Base-by-base conservation (phyloP, 2,888 invertebrate species). In the Monochamus alternatus region DNA sequence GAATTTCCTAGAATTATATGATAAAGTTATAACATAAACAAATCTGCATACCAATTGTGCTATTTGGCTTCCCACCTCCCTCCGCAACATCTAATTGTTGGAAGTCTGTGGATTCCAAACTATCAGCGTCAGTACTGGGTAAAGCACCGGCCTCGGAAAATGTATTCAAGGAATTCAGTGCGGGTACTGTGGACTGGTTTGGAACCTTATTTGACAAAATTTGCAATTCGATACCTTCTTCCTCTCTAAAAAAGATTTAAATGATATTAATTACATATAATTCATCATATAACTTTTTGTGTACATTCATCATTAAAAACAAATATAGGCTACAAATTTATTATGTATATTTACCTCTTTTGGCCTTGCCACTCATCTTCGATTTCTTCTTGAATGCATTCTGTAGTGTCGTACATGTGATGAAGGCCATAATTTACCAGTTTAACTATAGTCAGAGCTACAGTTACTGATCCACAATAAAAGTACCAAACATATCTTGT, bases 321-420 rank as follows among this genome's bases (percentile, higher is more conserved):
- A 22, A 5, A 38, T 5, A 38, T 38, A 38, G 7, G 5, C 4
- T 38, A 7, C 38, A 38, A 38, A 38, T 38, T 38, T 38, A 38
- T 38, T 44, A 44, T 7, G 69, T 44, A 64, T 32, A 60, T 31
- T 38, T 66, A 66, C 66, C 66, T n/a, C 55, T 66, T 66, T 38
- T 52, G 66, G 85, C 81, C 85, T 74, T 80, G 83, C 86, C 87
- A 87, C 62, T 85, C 85, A 73, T 88, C 88, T 51, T 87, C 87
- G 52, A 88, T 81, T 79, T 88, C 87, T 79, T 89, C 89, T 68
- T 87, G 86, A 73, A 95, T 91, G 87, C 95, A 94, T 89, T 98
- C 97, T n/a, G 95, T 95, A 12, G 97, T 97, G 89, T 98, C 98
- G 89, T 98, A 98, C 91, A 98, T 94, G 84, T 95, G 94, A 89